Evolutionary conservation across 2,113 vertebrate species (phyloP).

Genomic region (Platysternon megacephalum): DNA sequence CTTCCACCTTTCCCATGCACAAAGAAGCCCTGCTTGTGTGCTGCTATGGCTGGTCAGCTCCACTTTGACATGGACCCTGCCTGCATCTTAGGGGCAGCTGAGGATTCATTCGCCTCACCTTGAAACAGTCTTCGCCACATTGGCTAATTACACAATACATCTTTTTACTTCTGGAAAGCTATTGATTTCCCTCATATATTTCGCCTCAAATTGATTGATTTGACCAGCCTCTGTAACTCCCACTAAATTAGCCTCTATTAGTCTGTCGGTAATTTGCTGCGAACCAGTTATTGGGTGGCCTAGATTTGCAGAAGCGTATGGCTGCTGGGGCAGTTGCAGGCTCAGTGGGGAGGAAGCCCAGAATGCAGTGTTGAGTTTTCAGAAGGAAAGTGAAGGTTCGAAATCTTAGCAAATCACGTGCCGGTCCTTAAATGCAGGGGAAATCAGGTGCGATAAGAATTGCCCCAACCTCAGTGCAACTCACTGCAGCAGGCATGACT

Average conservation of each 20-base stretch:
- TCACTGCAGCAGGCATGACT: not conserved
- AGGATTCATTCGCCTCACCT: not conserved
- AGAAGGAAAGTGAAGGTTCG: not conserved
- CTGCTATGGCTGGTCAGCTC: not conserved
- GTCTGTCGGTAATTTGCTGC: conserved; percentile 17
- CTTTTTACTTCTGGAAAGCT: not conserved
- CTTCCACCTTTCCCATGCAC: not conserved
- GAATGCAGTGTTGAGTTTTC: not conserved
- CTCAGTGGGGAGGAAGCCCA: not conserved
- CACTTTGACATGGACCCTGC: not conserved
- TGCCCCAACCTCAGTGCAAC: not conserved
- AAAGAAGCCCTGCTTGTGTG: not conserved
- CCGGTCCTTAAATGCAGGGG: not conserved
- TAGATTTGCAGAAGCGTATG: not conserved
- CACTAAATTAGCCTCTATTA: conserved; percentile 64
- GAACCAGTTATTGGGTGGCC: not conserved
- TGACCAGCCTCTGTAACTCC: conserved; percentile 13
- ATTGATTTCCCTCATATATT: conserved; percentile 1
- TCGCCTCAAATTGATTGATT: conserved; percentile 26
- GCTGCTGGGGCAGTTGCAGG: not conserved
- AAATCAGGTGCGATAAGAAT: not conserved
- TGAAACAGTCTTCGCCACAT: not conserved
- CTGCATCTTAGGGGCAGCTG: not conserved
- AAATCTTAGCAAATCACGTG: not conserved
- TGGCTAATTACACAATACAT: not conserved